Conservation (phyloP, 37 sponge, comb jelly and placozoan genomes). For the Petrosia ficiformis region DNA sequence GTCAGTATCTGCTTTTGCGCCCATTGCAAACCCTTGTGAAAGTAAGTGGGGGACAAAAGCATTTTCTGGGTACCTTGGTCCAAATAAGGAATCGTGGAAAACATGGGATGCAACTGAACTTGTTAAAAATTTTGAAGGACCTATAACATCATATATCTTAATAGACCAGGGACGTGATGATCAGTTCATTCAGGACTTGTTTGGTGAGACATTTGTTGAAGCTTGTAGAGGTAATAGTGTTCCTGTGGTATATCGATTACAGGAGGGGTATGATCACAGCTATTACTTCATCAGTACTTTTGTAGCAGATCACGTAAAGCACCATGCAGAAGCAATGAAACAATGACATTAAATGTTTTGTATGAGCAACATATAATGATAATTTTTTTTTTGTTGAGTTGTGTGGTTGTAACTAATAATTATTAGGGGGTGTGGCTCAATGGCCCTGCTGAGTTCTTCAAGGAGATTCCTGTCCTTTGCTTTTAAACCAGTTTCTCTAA, state of each 20-base stretch:
- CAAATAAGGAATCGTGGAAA: conserved; percentile 75
- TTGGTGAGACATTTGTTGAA: conserved; percentile 82
- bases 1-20: conserved; percentile 93
- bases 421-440: too few species aligned
- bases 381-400: too few species aligned
- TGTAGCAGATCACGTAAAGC: conserved; percentile 87
- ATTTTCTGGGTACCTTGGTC: conserved; percentile 87
- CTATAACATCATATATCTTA: conserved; percentile 64
- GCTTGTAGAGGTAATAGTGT: conserved; percentile 43
- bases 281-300: conserved; percentile 91
- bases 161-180: conserved; percentile 91
- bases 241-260: conserved; percentile 72
- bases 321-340: conserved; percentile 80
- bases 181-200: conserved; percentile 52
- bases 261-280: conserved; percentile 97
- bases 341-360: too few species aligned
- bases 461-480: too few species aligned
- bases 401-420: too few species aligned
- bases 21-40: conserved; percentile 89
- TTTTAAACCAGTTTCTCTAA: too few species aligned
- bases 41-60: conserved; percentile 97
- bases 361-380: too few species aligned
- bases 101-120: conserved; percentile 90
- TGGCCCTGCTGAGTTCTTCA: too few species aligned
- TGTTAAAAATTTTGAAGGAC: conserved; percentile 75